Evolutionary conservation across 2,113 vertebrate genomes (phyloP).

Genomic region (Nematolebias whitei): DNA sequence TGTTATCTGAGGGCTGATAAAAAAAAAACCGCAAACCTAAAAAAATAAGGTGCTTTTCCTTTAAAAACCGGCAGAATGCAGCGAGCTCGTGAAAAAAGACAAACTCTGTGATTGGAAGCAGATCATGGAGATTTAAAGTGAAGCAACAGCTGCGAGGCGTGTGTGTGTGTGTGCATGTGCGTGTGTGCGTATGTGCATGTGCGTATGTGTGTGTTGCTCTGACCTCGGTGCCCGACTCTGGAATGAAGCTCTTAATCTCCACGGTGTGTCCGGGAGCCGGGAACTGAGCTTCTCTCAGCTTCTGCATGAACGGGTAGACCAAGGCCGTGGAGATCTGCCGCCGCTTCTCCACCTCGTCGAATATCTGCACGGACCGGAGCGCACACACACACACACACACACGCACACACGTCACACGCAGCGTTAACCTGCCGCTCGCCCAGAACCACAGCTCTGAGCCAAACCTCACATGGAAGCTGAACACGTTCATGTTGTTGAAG

Average conservation of each 20-base stretch:
- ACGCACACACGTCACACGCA: too few species aligned
- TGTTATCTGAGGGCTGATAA: neutral
- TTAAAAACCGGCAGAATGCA: neutral
- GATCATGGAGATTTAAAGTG: neutral
- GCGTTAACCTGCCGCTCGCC: too few species aligned
- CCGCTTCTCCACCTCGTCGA: slow-evolving; percentile 96
- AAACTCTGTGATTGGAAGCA: neutral
- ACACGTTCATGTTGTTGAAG: too few species aligned
- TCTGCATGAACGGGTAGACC: slow-evolving; percentile 98
- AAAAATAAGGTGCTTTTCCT: neutral
- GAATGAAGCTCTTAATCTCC: slow-evolving; percentile 97
- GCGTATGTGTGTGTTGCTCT: slow-evolving; percentile 4
- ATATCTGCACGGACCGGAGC: slow-evolving; percentile 85
- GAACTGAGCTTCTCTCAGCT: slow-evolving; percentile 89
- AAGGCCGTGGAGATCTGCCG: slow-evolving; percentile 93
- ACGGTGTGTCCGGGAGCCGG: slow-evolving; percentile 93
- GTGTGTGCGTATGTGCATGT: neutral
- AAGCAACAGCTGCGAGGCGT: slow-evolving; percentile 1
- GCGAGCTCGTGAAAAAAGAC: too few species aligned
- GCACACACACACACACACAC: too few species aligned
- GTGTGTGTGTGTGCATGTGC: neutral
- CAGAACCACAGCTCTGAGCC: too few species aligned
- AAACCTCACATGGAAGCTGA: too few species aligned
- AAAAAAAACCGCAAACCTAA: too few species aligned
- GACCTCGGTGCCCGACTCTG: slow-evolving; percentile 93